Evolutionary conservation across 2,113 vertebrate genomes (phyloP), one percentile per base, ranked within the genome.

Genomic region (Channa argus): DNA sequence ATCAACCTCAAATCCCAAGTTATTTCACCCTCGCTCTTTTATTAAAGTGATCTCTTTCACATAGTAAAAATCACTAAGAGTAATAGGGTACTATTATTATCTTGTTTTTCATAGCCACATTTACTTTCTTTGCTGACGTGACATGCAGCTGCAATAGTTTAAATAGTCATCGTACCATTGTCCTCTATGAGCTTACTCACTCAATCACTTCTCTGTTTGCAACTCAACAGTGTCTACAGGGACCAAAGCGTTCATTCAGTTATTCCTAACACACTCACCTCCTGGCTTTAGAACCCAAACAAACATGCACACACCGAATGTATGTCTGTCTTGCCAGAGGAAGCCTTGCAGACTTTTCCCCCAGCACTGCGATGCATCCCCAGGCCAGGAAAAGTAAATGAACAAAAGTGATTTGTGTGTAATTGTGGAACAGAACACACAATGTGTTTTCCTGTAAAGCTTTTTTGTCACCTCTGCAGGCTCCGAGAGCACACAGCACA

Each of bases 321-420:
- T 24, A 24, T 24, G 24, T 24, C 24, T 24, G 24, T 24, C 24
- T 24, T 24, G 24, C 24, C 24, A 24, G 24, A 24, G 24, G 24
- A 24, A 24, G 24, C 65, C 44, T 65, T 85, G 64, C 71, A 66
- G 44, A 89, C 89, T 80, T 74, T 86, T 78, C 60, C 77, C 76
- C 58, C 51, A 80, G 76, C n/a, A 3, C 61, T 34, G 50, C 63
- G 36, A 76, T 87, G 84, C 85, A 80, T 87, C 88, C 84, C 75
- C 74, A 67, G 86, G 86, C 86, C 82, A 86, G 82, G 66, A 82
- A 88, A 88, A 84, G 81, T 89, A 92, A 89, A 90, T 88, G 85
- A 87, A 84, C 64, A 76, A 86, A 70, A 91, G 73, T 92, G 86
- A 86, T 88, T 89, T 89, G 88, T 88, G 89, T 80, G 85, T 74